phyloP scores from a whole-genome alignment of 1,140 invertebrate genomes.

The Drosophila novamexicana region DNA sequence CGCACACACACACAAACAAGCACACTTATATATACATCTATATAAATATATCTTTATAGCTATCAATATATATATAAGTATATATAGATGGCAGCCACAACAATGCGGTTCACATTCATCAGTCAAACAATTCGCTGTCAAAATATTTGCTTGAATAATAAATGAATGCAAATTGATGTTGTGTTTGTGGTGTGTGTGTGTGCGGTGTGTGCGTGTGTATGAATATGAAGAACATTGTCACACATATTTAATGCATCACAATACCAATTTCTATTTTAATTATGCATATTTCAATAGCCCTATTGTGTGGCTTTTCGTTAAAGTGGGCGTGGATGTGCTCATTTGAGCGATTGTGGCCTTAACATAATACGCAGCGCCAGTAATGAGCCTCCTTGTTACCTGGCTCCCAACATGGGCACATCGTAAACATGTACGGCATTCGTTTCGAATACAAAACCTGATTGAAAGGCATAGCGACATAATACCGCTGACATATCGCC shows the following conservation, averaged over 20 bases:
- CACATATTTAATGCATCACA: conserved; percentile 19
- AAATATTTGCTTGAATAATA: conserved; percentile 67
- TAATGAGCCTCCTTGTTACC: conserved; percentile 47
- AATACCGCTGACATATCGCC: too few relatives aligned
- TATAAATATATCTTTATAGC: background rate
- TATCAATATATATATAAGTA: background rate
- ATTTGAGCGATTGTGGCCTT: conserved; percentile 9
- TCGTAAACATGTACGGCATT: background rate
- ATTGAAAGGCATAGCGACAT: too few relatives aligned
- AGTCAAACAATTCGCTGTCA: conserved; percentile 62
- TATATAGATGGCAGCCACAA: conserved; percentile 32
- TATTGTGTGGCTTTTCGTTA: background rate
- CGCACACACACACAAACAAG: conserved; percentile 16
- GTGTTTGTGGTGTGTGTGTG: conserved; percentile 4
- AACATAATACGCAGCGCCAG: conserved; percentile 24
- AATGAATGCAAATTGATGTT: conserved; percentile 22
- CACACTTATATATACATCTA: background rate
- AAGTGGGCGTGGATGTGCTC: conserved; percentile 6
- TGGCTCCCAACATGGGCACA: background rate
- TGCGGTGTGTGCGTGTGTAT: conserved; percentile 3
- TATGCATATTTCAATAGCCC: conserved; percentile 31
- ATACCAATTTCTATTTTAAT: conserved; percentile 43
- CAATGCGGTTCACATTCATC: conserved; percentile 43
- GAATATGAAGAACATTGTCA: background rate
- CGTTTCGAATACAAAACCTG: background rate